Base-by-base conservation (phyloP, 2,888 invertebrate genomes). In the Strigamia maritima region DNA sequence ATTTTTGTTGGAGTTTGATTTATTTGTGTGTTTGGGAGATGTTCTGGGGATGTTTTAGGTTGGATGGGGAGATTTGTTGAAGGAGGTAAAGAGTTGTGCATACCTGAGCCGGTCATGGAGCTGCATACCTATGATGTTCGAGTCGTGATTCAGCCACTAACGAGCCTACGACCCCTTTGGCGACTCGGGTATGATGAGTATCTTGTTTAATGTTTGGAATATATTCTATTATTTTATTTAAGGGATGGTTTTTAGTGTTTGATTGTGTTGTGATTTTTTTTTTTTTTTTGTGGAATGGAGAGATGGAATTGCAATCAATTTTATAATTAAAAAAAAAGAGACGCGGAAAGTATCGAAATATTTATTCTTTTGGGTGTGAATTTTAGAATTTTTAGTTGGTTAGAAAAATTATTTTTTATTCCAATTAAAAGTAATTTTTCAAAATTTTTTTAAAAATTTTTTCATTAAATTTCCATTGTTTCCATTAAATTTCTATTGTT, bases 81-180 rank as follows among this genome's bases (percentile, higher is more conserved):
- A 65, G 26, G 65, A 65, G 65, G 65, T 65, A 65, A 49, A n/a
- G 2, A n/a, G 2, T 12, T 19, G 49, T 16, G 24, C 65, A 26
- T 24, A 65, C 24, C 65, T 65, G 24, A 28, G 65, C 65, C 65
- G 65, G 65, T 65, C 65, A 65, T 65, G 65, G 65, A 65, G 65
- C 65, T 65, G 65, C 65, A 65, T 65, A 28, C 65, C 28, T 65
- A 26, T 22, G 65, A 65, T 65, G 65, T 28, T 65, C 65, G 65
- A 65, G 26, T 65, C 65, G 65, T 65, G 65, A 65, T 65, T 65
- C 65, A 65, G 28, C 65, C 65, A 65, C 65, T 65, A 65, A 65
- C 65, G 28, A 65, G 65, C 65, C 28, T 26, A n/a, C 65, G 26
- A 28, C 24, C 65, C 65, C 65, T 65, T 65, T 65, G 65, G 65